Evolutionary conservation across 2,888 invertebrate species (phyloP), one percentile per base, ranked within the genome.

Genomic region (Gonocerus acuteangulatus): DNA sequence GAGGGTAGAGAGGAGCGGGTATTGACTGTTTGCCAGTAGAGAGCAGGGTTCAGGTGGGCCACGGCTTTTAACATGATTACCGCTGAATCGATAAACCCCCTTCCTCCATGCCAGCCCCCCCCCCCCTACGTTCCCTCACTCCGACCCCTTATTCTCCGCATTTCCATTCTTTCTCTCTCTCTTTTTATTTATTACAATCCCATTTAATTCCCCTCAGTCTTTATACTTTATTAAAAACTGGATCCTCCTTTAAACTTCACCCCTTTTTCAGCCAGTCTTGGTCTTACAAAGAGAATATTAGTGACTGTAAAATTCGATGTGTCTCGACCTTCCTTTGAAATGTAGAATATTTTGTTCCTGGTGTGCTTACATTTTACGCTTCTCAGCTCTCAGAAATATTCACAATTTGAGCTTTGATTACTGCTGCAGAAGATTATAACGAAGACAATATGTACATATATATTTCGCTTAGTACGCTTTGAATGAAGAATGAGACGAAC

Each of bases 1-100:
- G 27, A 27, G 4, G 27, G 27, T 27, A 27, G 27, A 27, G 27
- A 27, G 27, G 27, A 6, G 27, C 27, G n/a, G n/a, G n/a, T n/a
- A n/a, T n/a, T n/a, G n/a, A n/a, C 27, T 27, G 18, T 1, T 18
- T 18, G 34, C 19, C 18, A 19, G 34, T 16, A 51, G 34, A 27
- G 34, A 18, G n/a, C 49, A 36, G 39, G 49, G 49, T 51, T 51
- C 49, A 51, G 49, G 49, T 51, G 49, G 32, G 49, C 49, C 49
- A 32, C 3, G 49, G 49, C 49, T 51, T 51, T 51, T 51, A 51
- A 51, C 49, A 51, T 51, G 49, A 51, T 51, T 51, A 51, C 49
- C 32, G 32, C 49, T 27, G 32, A 51, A 51, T 51, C 49, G 49
- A 51, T 51, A 51, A 23, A 15, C 48, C n/a, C n/a, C 9, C 48